phyloP scores from a whole-genome alignment of 2,888 invertebrate species.

The Blera fallax region DNA sequence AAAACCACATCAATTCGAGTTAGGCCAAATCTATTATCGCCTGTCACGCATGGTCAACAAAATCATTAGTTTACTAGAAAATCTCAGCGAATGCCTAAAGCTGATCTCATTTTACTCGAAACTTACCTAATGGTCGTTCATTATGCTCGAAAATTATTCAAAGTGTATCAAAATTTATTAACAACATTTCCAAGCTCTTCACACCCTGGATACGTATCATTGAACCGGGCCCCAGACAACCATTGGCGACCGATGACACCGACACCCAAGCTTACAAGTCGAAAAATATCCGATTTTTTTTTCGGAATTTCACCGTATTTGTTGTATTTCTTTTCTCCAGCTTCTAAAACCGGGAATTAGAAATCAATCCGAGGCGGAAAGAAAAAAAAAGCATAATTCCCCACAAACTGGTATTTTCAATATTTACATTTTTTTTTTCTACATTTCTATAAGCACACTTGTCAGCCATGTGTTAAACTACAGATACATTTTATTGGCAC shows the following conservation, averaged over 20 bases:
- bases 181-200: slow-evolving; percentile 27
- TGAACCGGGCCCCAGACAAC: slow-evolving; percentile 2
- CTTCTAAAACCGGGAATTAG: slow-evolving; percentile 62
- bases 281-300: slow-evolving; percentile 11
- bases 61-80: slow-evolving; percentile 4
- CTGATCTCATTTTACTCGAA: slow-evolving; percentile 32
- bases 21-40: slow-evolving; percentile 9
- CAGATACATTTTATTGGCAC: slow-evolving; percentile 23
- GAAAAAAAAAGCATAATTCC: not conserved
- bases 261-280: not conserved
- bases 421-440: slow-evolving; percentile 22
- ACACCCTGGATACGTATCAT: slow-evolving; percentile 32
- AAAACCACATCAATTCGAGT: not conserved
- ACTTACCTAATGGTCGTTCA: slow-evolving; percentile 4
- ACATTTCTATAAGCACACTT: slow-evolving; percentile 27
- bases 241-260: not conserved
- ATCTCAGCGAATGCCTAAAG: not conserved
- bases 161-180: slow-evolving; percentile 23
- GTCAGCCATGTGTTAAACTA: not conserved
- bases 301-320: slow-evolving; percentile 35
- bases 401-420: slow-evolving; percentile 39
- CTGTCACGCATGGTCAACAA: slow-evolving; percentile 14
- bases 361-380: slow-evolving; percentile 37
- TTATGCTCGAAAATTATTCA: slow-evolving; percentile 9
- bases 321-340: slow-evolving; percentile 24